Base-by-base conservation (phyloP, 92 coral and sea anemone species). In the Porites evermanni region DNA sequence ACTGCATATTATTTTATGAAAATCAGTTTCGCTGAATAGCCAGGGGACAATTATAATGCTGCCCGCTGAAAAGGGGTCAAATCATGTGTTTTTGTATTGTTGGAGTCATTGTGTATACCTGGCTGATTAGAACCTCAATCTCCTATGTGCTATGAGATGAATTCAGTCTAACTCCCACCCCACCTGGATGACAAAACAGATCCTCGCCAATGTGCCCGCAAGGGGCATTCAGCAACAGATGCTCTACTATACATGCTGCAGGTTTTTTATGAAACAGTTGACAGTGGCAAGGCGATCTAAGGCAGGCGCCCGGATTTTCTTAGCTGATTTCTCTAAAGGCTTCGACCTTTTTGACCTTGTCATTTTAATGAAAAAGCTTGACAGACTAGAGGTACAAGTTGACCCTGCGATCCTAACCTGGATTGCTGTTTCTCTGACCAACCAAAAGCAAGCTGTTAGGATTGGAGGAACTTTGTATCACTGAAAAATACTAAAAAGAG, bases 241-340 rank as follows among this genome's bases (percentile, higher is more conserved):
- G 32, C 32, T 29, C 32, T 2, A 29, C 32, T 29, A 3, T 29
- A 29, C 32, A 29, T 29, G 32, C 32, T 91, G 9, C 94, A 88
- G 60, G 88, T 88, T 51, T 75, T 84, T 18, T 74, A 79, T 74
- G 84, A 91, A 56, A 92, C 85, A 20, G 50, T 80, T 0, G 90
- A 89, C 18, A 52, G 69, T 72, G 89, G 91, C 1, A 1, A 24
- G 26, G 26, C 26, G 21, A 21, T 21, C 21, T 19, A 80, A 83
- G 5, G 86, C 73, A 10, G 90, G 72, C 1, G 79, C 88, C 74
- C 72, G 78, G 73, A 82, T 73, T 12, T 84, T 88, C 51, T 91
- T 90, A 23, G 91, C 84, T 3, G 91, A 91, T 74, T 83, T 78
- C 64, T 87, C 92, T 19, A 88, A 91, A 68, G 89, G 88, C 21